Evolutionary conservation across 2,888 invertebrate genomes (phyloP), one percentile per base, ranked within the genome.

Genomic region (Lochmaea capreae): DNA sequence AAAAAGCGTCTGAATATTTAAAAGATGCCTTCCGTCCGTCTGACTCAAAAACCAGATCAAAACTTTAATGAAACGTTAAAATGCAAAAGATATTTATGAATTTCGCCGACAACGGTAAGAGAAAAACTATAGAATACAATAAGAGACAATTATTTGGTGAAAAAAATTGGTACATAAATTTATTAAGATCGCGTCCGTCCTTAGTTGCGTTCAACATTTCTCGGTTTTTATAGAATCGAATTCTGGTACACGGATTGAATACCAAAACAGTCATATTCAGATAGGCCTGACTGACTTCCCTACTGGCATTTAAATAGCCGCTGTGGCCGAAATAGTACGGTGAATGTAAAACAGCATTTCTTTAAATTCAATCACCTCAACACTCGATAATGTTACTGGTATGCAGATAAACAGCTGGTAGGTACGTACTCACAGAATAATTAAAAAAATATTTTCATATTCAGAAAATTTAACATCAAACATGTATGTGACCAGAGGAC

Each of bases 161-260:
- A 74, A 76, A 77, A 77, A 75, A n/a, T 63, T 71, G 65, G 77
- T 72, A 52, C 62, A 68, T 68, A 76, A 72, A 76, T 72, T 73
- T 74, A 77, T 75, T 74, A 74, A 68, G 67, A 67, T 46, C 68
- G 71, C 66, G 76, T 79, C 75, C 66, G 76, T 79, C 75, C 76
- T 77, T 74, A 68, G 76, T 70, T 52, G 72, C 74, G 73, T 75
- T 71, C 75, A 65, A 52, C 73, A 77, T 79, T 79, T 80, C 78
- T 77, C 79, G 76, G 78, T 81, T 79, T 82, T 80, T 82, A 76
- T 76, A 78, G 79, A 80, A 81, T 79, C 78, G 79, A 80, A 79
- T 71, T 76, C 73, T 73, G 43, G 49, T 58, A 73, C 78, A 57
- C 67, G 78, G 52, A 70, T 72, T 73, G 81, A 80, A 81, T 81